Conservation (phyloP, 1,140 invertebrate genomes). For the Drosophila lacteicornis region DNA sequence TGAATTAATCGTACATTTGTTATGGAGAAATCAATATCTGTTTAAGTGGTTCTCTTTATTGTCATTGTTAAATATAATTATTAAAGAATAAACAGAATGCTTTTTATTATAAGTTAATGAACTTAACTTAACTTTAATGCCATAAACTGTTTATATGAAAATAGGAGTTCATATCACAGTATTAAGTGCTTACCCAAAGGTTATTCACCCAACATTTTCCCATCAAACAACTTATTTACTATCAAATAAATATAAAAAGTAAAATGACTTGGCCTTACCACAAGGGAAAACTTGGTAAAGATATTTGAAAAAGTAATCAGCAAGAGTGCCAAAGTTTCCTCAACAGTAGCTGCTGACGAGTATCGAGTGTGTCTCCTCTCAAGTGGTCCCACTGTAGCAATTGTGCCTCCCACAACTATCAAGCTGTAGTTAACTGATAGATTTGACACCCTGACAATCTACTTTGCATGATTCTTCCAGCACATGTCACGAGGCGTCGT, state of each 20-base stretch:
- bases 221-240: neutral
- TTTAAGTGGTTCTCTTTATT: too few relatives aligned
- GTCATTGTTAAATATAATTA: too few relatives aligned
- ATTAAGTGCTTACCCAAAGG: neutral
- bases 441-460: constrained; percentile 50
- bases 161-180: neutral
- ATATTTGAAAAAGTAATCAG: constrained; percentile 14
- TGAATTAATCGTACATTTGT: too few relatives aligned
- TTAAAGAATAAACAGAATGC: neutral
- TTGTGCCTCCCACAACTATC: constrained; percentile 11
- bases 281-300: neutral
- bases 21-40: too few relatives aligned
- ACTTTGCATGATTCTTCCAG: constrained; percentile 50
- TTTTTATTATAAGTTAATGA: neutral
- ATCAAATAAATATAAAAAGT: neutral
- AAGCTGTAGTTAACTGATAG: constrained; percentile 42
- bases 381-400: constrained; percentile 31
- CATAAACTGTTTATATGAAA: neutral
- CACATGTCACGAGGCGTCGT: constrained; percentile 33
- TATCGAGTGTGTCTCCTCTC: neutral
- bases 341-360: neutral
- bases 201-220: neutral
- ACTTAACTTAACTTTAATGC: neutral
- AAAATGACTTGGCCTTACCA: neutral
- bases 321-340: constrained; percentile 2